These are phyloP conservation scores for Camponotus floridanus DNA, from an alignment of 1,140 invertebrate genomes.

Conservation along the genomic window DNA sequence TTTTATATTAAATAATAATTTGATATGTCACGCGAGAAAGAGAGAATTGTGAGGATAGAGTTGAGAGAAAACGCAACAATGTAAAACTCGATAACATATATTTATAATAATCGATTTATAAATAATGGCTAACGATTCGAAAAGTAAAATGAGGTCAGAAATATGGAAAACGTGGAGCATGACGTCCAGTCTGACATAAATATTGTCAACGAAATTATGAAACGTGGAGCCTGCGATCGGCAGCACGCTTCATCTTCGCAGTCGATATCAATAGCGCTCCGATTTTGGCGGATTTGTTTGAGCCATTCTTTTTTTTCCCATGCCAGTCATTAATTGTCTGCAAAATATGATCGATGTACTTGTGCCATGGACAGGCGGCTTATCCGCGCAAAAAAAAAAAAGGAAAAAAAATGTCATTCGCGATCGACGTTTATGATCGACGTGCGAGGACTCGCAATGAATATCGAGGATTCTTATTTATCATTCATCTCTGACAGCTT, in stretches of 20 bases:
- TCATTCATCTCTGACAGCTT: slow-evolving; percentile 56
- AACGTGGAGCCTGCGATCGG: slow-evolving; percentile 33
- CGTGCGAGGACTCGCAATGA: slow-evolving; percentile 35
- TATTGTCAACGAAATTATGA: slow-evolving; percentile 50
- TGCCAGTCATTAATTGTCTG: slow-evolving; percentile 58
- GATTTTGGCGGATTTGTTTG: slow-evolving; percentile 42
- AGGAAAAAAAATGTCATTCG: slow-evolving; percentile 50
- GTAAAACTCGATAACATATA: slow-evolving; percentile 19
- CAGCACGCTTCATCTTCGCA: slow-evolving; percentile 57
- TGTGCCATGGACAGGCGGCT: slow-evolving; percentile 55
- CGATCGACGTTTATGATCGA: slow-evolving; percentile 58
- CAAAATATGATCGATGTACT: slow-evolving; percentile 59
- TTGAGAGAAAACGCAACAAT: neutral
- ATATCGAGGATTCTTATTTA: slow-evolving; percentile 62
- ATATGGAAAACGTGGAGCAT: neutral
- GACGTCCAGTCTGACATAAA: slow-evolving; percentile 5
- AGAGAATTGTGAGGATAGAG: neutral
- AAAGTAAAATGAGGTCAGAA: slow-evolving; percentile 9
- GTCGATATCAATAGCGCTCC: slow-evolving; percentile 21
- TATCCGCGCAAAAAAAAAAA: slow-evolving; percentile 31
- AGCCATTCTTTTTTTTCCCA: slow-evolving; percentile 26
- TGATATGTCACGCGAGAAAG: neutral
- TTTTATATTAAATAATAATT: slow-evolving; percentile 10
- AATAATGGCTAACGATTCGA: neutral
- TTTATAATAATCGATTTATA: neutral